phyloP scores from a whole-genome alignment of 2,797 vertebrate genomes.

The Cyclura pinguis region DNA sequence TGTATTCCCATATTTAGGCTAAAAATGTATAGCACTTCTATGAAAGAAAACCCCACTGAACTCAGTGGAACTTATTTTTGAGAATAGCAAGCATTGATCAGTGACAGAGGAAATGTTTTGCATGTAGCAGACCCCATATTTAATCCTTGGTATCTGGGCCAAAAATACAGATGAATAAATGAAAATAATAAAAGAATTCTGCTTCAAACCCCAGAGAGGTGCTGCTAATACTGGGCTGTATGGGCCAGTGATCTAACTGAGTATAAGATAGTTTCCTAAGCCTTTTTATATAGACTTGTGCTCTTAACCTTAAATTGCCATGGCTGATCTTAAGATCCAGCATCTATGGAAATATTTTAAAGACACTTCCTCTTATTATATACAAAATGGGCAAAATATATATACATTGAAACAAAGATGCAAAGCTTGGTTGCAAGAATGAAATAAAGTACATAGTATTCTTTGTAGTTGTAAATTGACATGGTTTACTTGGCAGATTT shows the following conservation, averaged over 20 bases:
- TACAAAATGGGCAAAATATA: neutral
- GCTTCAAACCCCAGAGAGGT: neutral
- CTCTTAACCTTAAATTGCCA: neutral
- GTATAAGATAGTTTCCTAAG: neutral
- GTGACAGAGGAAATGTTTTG: neutral
- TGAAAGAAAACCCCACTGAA: neutral
- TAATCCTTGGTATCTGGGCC: neutral
- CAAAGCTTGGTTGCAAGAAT: neutral
- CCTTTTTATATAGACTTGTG: neutral
- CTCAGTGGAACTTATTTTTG: neutral
- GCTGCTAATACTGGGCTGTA: neutral
- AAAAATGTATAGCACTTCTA: neutral
- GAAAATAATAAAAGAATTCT: neutral
- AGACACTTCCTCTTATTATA: neutral
- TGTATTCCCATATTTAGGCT: neutral
- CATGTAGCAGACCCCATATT: neutral
- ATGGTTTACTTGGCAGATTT: neutral
- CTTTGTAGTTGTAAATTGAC: neutral
- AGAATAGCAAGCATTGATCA: neutral
- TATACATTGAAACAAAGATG: neutral
- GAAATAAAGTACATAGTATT: neutral
- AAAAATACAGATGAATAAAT: too few relatives aligned
- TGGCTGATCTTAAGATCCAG: neutral
- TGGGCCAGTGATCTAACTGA: neutral
- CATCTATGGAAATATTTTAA: neutral